Evolutionary conservation across 2,888 invertebrate genomes (phyloP).

Genomic region (Agrochola litura): DNA sequence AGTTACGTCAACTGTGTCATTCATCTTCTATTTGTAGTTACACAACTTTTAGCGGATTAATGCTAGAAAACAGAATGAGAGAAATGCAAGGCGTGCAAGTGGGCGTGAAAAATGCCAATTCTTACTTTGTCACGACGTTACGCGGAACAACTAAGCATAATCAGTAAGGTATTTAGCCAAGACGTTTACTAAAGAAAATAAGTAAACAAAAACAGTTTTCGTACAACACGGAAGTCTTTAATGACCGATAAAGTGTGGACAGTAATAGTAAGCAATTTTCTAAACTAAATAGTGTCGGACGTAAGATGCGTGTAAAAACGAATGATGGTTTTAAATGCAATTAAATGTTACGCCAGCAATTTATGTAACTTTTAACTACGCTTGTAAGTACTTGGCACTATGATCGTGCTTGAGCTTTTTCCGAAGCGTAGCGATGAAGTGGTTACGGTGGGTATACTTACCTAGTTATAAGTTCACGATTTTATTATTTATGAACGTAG

Average conservation of each 20-base stretch:
- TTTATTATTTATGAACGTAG: background rate
- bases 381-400: background rate
- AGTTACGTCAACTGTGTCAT: conserved; percentile 58
- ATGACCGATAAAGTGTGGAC: conserved; percentile 29
- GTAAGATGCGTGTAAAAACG: conserved; percentile 40
- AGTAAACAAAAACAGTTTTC: conserved; percentile 33
- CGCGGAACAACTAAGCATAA: conserved; percentile 49
- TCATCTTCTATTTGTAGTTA: conserved; percentile 72
- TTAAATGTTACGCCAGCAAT: conserved; percentile 46
- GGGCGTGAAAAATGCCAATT: conserved; percentile 81
- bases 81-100: conserved; percentile 77
- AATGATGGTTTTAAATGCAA: conserved; percentile 42
- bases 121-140: conserved; percentile 73
- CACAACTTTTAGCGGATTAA: conserved; percentile 77
- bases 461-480: background rate
- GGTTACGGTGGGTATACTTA: background rate
- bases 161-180: conserved; percentile 2
- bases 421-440: background rate
- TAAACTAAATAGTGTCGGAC: conserved; percentile 44
- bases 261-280: conserved; percentile 51
- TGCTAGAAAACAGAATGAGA: conserved; percentile 79
- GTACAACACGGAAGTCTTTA: conserved; percentile 46
- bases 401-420: conserved; percentile 20
- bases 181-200: conserved; percentile 33
- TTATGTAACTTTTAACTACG: conserved; percentile 46